Evolutionary conservation across 2,888 invertebrate genomes (phyloP).

Genomic region (Cantharis flavilabris): DNA sequence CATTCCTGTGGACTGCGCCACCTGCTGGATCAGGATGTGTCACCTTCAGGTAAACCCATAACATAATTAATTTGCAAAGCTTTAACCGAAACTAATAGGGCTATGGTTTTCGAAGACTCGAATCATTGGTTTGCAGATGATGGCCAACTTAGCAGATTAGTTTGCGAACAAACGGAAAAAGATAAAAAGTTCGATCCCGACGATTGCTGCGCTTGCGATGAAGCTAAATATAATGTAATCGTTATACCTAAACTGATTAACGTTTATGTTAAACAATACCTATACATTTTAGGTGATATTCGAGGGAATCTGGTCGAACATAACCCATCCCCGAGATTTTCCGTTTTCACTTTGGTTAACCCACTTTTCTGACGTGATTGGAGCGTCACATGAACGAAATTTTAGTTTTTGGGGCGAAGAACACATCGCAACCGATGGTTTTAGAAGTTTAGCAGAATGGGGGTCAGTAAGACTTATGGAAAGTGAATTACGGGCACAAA

Average conservation of each 20-base stretch:
- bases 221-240: conserved; percentile 88
- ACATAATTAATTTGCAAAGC: neutral
- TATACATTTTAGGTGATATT: conserved; percentile 68
- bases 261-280: neutral
- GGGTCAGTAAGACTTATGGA: conserved; percentile 89
- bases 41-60: conserved; percentile 71
- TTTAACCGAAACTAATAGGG: conserved; percentile 60
- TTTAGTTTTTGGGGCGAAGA: conserved; percentile 93
- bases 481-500: conserved; percentile 84
- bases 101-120: conserved; percentile 81
- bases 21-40: conserved; percentile 84
- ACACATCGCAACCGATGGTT: conserved; percentile 83
- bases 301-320: conserved; percentile 93
- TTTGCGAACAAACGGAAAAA: conserved; percentile 79
- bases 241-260: neutral
- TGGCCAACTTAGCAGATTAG: conserved; percentile 74
- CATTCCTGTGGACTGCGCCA: conserved; percentile 91
- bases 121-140: conserved; percentile 90
- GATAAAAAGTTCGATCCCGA: conserved; percentile 60
- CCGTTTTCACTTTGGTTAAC: conserved; percentile 89
- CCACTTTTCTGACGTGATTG: conserved; percentile 96
- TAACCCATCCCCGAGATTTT: conserved; percentile 95
- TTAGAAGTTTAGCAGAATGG: conserved; percentile 82
- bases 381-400: conserved; percentile 88
- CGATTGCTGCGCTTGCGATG: conserved; percentile 92